These are phyloP conservation scores for Drosophila lacteicornis DNA, from an alignment of 1,140 invertebrate species.

Conservation along the genomic window DNA sequence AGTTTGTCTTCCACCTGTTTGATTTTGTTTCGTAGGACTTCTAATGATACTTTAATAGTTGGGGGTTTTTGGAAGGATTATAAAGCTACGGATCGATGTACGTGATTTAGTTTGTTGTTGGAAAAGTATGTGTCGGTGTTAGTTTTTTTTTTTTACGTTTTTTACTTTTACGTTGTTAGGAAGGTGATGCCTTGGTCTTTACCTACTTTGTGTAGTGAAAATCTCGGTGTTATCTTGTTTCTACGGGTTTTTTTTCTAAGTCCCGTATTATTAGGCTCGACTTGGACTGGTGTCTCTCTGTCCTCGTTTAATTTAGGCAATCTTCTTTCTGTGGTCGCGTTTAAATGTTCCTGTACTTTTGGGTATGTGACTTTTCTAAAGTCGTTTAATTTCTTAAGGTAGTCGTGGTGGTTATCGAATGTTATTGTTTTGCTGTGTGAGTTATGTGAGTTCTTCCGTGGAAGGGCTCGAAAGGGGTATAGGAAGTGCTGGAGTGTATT, in stretches of 20 bases:
- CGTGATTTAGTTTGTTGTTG: background rate
- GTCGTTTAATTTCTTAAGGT: slow-evolving; percentile 13
- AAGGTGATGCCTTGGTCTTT: too few relatives aligned
- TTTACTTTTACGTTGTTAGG: background rate
- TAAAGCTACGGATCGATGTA: slow-evolving; percentile 4
- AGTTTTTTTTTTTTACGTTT: background rate
- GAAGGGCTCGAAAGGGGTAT: too few relatives aligned
- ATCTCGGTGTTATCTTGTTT: background rate
- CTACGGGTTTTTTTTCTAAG: background rate
- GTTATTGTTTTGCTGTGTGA: slow-evolving; percentile 32
- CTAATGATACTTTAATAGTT: background rate
- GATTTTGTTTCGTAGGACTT: background rate
- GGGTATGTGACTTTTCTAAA: slow-evolving; percentile 10
- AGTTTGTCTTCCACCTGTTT: background rate
- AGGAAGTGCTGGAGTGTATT: too few relatives aligned
- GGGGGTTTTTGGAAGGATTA: slow-evolving; percentile 2
- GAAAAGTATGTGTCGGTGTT: slow-evolving; percentile 9
- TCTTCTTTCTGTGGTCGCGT: slow-evolving; percentile 9
- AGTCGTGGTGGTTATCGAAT: slow-evolving; percentile 8
- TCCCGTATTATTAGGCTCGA: slow-evolving; percentile 18
- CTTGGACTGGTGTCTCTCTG: slow-evolving; percentile 24
- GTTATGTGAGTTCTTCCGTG: slow-evolving; percentile 6
- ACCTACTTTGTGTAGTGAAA: too few relatives aligned
- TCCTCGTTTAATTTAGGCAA: slow-evolving; percentile 24
- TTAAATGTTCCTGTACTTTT: slow-evolving; percentile 12